Base-by-base conservation (phyloP, 2,797 vertebrate species). In the Ceryle rudis region DNA sequence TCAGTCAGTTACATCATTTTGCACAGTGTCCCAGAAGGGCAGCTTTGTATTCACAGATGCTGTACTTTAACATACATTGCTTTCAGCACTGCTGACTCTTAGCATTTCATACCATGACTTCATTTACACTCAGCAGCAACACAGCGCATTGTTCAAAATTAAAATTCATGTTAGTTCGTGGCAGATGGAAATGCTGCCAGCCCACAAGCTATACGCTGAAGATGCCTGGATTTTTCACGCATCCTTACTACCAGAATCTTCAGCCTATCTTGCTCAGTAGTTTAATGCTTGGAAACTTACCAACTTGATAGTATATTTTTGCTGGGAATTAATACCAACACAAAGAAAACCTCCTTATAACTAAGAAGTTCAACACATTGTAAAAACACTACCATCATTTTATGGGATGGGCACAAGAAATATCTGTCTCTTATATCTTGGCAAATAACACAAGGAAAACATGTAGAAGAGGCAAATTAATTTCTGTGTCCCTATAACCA, bases 1-100 rank as follows among this genome's bases (percentile, higher is more conserved):
- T 98, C 98, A 97, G 77, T 82, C 88, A 28, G 95, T 98, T 98
- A 98, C 98, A 98, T 98, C 98, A 98, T 97, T 98, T 98, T 94
- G 79, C 93, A 60, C 77, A 25, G 94, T 26, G 91, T 97, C 98
- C 98, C 98, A 97, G 94, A 97, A 98, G 98, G 90, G 92, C 91
- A 91, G 90, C 80, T 69, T 49, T 81, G 94, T 90, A 67, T 72
- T 85, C 58, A 20, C 82, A 86, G 86, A 81, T 58, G 60, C 89
- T 89, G 58, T 81, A 51, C 90, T 67, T 78, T 6, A 86, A 62
- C 47, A 28, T 21, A 62, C 26, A 3, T 4, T 49, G 80, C 81
- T 81, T 66, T 74, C 93, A 93, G 83, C 55, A 25, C 37, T 80
- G 91, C 89, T 95, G 90, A 93, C 77, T 94, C 70, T 22, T 3